Conservation (phyloP, 2,797 vertebrate species). For the Remorina albescens region DNA sequence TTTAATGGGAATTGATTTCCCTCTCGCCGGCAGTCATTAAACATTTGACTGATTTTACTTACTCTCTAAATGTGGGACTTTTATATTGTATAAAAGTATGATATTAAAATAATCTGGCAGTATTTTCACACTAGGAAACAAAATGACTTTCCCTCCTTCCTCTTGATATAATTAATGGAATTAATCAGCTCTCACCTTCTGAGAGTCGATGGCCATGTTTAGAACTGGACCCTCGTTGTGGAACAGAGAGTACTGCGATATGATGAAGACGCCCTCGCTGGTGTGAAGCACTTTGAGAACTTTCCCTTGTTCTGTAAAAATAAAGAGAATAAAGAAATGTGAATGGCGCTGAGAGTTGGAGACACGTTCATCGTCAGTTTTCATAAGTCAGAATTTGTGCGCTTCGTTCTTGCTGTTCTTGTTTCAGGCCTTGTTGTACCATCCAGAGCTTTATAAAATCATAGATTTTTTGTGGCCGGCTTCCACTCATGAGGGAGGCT, state of each 20-base stretch:
- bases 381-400: not conserved
- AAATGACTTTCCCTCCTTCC: not conserved
- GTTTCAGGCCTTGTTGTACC: conserved; percentile 1
- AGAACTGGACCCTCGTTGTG: conserved; percentile 84
- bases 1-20: too few relatives aligned
- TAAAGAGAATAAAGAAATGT: conserved; percentile 13
- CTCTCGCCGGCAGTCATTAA: too few relatives aligned
- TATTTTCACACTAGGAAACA: not conserved
- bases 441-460: conserved; percentile 17
- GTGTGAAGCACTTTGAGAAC: conserved; percentile 87
- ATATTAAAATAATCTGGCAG: too few relatives aligned
- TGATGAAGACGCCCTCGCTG: conserved; percentile 85
- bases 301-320: conserved; percentile 85
- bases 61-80: too few relatives aligned
- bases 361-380: not conserved
- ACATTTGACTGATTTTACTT: too few relatives aligned
- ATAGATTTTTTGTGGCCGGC: conserved; percentile 23
- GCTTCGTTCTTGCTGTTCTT: not conserved
- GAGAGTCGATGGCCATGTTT: conserved; percentile 86
- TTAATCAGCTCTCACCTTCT: conserved; percentile 75
- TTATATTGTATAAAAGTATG: too few relatives aligned
- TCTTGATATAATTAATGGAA: not conserved
- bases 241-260: conserved; percentile 88
- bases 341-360: not conserved
- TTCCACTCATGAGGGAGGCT: conserved; percentile 17